Conservation (phyloP, 2,888 invertebrate species). For the Caenorhabditis sp. region DNA sequence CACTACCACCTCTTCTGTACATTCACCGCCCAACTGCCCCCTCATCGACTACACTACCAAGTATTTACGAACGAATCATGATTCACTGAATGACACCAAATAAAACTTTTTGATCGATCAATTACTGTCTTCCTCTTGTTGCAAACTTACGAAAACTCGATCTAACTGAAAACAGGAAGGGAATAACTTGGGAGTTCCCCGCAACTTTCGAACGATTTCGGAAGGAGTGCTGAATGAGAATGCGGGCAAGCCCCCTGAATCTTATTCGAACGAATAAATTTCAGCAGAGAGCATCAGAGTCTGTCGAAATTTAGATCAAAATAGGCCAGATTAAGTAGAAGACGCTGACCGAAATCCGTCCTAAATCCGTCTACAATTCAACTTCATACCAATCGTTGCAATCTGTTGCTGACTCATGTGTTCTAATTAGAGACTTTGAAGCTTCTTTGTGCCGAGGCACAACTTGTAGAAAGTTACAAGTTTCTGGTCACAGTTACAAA, state of each 20-base stretch:
- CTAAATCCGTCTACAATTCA: too few species aligned
- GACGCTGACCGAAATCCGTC: too few species aligned
- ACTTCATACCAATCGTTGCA: neutral
- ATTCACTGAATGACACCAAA: constrained; percentile 35
- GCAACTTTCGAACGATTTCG: too few species aligned
- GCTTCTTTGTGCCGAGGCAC: neutral
- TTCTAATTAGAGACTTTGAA: neutral
- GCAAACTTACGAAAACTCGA: neutral
- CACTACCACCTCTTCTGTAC: constrained; percentile 16
- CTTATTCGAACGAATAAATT: too few species aligned
- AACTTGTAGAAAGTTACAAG: neutral
- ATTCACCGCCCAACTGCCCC: constrained; percentile 38
- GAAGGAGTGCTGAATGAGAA: too few species aligned
- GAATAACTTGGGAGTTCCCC: too few species aligned
- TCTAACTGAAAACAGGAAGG: too few species aligned
- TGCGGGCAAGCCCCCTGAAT: neutral
- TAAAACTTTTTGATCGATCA: constrained; percentile 46
- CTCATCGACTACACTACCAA: constrained; percentile 31
- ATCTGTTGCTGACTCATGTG: neutral
- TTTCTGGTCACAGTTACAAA: neutral
- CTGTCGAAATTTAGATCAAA: too few species aligned
- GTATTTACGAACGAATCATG: constrained; percentile 58
- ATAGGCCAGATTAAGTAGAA: too few species aligned
- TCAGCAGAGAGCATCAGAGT: too few species aligned
- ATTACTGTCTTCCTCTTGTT: neutral